Base-by-base conservation (phyloP, 2,113 vertebrate genomes). In the Onychostoma macrolepis region DNA sequence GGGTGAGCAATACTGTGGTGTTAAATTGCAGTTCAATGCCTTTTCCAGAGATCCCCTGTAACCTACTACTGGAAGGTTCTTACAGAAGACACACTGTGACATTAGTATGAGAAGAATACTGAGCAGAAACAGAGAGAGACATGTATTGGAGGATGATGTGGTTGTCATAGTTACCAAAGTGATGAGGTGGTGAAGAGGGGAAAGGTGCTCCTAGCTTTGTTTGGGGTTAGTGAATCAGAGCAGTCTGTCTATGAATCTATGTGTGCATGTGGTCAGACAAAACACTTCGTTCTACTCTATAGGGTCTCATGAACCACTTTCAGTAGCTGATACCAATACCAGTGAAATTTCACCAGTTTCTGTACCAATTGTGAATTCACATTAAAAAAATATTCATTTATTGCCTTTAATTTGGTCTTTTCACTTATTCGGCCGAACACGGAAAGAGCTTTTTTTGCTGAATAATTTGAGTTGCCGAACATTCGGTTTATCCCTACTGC, bases 151-250 rank as follows among this genome's bases (percentile, higher is more conserved):
- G 43, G 43, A 83, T 83, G 41, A 83, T 83, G 81, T 50, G 81
- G 81, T 71, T 83, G 81, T 53, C 65, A 50, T 83, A 83, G 81
- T 36, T 71, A 83, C 81, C 81, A 71, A 36, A 71, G 43, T 71
- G 81, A 69, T 83, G 43, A 50, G 43, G 65, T 83, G n/a, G 58
- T 48, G 11, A 53, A 83, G 80, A 81, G 38, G n/a, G 15, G 38
- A 65, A 43, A 82, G 58, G 41, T 82, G 12, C 1, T 28, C 6
- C n/a, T n/a, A 26, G 80, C 38, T 45, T 45, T 28, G 38, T n/a
- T 67, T 28, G 38, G 38, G n/a, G n/a, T 61, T 26, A 58, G 24
- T 61, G 58, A 82, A 65, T 67, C n/a, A 81, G 8, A 65, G 45
- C 13, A 30, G n/a, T 65, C n/a, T 43, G 79, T 63, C 24, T 80